phyloP scores from a whole-genome alignment of 2,888 invertebrate species.

The Drosophila mettleri region DNA sequence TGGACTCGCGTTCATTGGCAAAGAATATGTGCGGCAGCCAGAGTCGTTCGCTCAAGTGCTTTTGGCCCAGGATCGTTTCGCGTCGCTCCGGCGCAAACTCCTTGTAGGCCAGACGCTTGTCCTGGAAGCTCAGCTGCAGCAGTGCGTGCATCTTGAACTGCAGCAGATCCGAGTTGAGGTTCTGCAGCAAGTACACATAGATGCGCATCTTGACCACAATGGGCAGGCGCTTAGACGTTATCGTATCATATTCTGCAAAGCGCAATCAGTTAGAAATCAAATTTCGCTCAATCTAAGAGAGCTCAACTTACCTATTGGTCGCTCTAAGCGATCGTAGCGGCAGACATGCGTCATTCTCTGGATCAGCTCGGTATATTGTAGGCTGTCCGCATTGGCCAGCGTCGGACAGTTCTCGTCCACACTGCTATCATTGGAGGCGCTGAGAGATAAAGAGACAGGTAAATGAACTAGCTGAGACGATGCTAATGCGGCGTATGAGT shows the following conservation, averaged over 20 bases:
- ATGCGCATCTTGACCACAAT: slow-evolving; percentile 78
- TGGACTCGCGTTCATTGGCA: slow-evolving; percentile 81
- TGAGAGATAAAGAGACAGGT: slow-evolving; percentile 5
- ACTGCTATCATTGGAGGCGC: slow-evolving; percentile 42
- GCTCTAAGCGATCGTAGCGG: slow-evolving; percentile 83
- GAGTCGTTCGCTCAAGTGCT: slow-evolving; percentile 80
- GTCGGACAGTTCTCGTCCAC: slow-evolving; percentile 80
- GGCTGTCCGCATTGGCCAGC: slow-evolving; percentile 74
- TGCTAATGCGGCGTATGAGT: slow-evolving; percentile 18
- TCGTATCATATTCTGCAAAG: slow-evolving; percentile 44
- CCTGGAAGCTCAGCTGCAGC: slow-evolving; percentile 77
- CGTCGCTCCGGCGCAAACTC: slow-evolving; percentile 67
- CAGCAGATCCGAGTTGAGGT: slow-evolving; percentile 80
- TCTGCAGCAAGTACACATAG: slow-evolving; percentile 81
- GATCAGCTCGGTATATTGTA: slow-evolving; percentile 83
- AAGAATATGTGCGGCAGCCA: slow-evolving; percentile 83
- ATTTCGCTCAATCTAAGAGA: fast-evolving
- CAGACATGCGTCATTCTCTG: slow-evolving; percentile 83
- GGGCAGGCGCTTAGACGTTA: slow-evolving; percentile 64
- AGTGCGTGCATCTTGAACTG: slow-evolving; percentile 81
- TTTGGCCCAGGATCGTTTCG: slow-evolving; percentile 80
- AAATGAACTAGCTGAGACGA: background rate
- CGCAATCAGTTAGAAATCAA: background rate
- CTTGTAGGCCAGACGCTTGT: slow-evolving; percentile 74
- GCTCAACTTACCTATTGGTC: slow-evolving; percentile 76